Conservation (phyloP, 2,113 vertebrate species). For the Hystrix brachyura region DNA sequence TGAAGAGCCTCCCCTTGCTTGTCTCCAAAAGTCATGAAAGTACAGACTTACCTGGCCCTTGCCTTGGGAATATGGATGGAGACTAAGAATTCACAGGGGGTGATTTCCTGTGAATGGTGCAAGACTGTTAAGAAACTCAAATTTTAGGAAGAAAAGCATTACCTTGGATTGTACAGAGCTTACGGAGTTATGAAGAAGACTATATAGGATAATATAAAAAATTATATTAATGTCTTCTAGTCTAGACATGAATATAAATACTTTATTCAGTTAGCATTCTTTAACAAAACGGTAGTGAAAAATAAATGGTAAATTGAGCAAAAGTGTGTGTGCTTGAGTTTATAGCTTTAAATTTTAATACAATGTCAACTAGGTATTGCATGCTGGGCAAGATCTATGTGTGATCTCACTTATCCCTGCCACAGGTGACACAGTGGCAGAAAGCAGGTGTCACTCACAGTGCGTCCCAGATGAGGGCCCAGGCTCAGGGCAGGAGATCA, state of each 20-base stretch:
- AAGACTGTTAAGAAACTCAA: constrained; percentile 7
- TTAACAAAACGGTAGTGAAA: constrained; percentile 48
- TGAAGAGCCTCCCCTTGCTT: not conserved
- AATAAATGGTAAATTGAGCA: constrained; percentile 61
- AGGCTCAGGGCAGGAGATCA: not conserved
- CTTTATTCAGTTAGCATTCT: constrained; percentile 39
- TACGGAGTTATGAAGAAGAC: not conserved
- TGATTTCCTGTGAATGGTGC: constrained; percentile 26
- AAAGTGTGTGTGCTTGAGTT: not conserved
- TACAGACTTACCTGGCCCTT: constrained; percentile 6
- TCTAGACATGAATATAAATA: constrained; percentile 6
- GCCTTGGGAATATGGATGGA: not conserved
- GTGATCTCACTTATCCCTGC: not conserved
- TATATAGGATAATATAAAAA: not conserved
- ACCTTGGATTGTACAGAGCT: not conserved
- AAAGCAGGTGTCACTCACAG: not conserved
- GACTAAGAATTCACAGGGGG: not conserved
- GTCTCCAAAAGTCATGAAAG: constrained; percentile 50
- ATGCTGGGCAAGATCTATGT: not conserved
- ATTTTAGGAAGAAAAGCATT: constrained; percentile 49
- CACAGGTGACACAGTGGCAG: not conserved
- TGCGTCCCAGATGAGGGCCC: not conserved
- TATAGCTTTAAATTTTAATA: constrained; percentile 40
- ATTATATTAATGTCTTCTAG: not conserved
- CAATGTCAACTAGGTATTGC: not conserved